These are phyloP conservation scores for Dusona sp. DNA, from an alignment of 2,888 invertebrate species.

Conservation along the genomic window DNA sequence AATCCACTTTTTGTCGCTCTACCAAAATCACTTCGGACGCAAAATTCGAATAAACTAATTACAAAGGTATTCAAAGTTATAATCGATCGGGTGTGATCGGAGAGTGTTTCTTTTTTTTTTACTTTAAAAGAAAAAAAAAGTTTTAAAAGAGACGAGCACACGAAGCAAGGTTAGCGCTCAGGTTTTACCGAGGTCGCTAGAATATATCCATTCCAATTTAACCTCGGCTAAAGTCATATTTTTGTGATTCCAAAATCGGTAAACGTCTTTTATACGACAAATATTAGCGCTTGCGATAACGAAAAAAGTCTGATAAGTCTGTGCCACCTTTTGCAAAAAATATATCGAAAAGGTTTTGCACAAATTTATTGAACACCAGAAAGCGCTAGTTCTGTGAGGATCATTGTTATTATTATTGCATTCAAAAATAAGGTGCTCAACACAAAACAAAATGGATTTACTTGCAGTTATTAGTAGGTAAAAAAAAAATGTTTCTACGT, in stretches of 20 bases:
- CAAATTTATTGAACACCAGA: neutral
- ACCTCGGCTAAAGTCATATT: constrained; percentile 21
- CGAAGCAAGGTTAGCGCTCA: neutral
- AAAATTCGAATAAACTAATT: constrained; percentile 24
- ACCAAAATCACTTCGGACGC: neutral
- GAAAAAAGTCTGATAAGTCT: neutral
- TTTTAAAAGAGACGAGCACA: neutral
- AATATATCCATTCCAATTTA: neutral
- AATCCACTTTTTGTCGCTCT: constrained; percentile 5
- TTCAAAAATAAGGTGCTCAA: neutral
- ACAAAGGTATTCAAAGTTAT: constrained; percentile 33
- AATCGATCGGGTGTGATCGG: constrained; percentile 8
- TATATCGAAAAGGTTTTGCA: neutral
- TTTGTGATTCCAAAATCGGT: constrained; percentile 11
- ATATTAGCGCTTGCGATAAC: neutral
- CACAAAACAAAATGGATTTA: neutral
- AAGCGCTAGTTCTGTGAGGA: neutral
- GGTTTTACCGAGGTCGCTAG: constrained; percentile 20
- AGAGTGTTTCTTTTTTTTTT: constrained; percentile 5
- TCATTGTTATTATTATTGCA: neutral
- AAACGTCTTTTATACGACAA: neutral
- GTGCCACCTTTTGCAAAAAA: neutral
- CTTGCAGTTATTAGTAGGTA: neutral
- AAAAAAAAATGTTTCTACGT: neutral
- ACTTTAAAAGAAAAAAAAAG: neutral